A percentile compares a stretch with the other conserved stretches of the same genome.
These are phyloP conservation scores for Stratiolaelaps scimitus DNA, from an alignment of 1,140 invertebrate genomes.

Conservation along the genomic window DNA sequence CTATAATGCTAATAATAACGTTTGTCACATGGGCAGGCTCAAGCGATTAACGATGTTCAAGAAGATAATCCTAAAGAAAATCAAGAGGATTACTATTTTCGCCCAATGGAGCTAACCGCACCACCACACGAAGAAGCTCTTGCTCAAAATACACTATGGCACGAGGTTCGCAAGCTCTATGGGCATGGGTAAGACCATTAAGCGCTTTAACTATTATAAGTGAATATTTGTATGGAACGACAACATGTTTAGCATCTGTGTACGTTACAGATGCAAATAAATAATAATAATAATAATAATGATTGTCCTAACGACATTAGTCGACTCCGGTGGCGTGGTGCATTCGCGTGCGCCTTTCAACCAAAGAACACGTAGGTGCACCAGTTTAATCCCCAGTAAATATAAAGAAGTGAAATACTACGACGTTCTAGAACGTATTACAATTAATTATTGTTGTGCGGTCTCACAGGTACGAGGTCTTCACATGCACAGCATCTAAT, in stretches of 20 bases:
- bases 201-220: slow-evolving; percentile 38
- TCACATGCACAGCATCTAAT: slow-evolving; percentile 57
- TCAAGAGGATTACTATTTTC: slow-evolving; percentile 55
- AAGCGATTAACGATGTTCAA: slow-evolving; percentile 36
- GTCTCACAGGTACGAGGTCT: slow-evolving; percentile 60
- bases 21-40: no score
- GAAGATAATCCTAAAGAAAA: slow-evolving; percentile 44
- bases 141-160: slow-evolving; percentile 86
- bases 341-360: no score
- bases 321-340: no score
- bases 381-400: no score
- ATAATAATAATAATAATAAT: no score
- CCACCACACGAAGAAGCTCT: slow-evolving; percentile 61
- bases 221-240: neutral
- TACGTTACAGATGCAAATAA: neutral
- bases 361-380: no score
- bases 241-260: neutral
- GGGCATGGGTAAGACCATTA: slow-evolving; percentile 55
- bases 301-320: no score
- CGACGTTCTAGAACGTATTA: no score
- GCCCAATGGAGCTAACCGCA: slow-evolving; percentile 46
- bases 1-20: no score
- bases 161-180: slow-evolving; percentile 86
- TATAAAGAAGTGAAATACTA: no score
- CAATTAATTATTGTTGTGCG: no score